phyloP scores from a whole-genome alignment of 1,140 invertebrate species.

The Scaptodrosophila lebanonensis region DNA sequence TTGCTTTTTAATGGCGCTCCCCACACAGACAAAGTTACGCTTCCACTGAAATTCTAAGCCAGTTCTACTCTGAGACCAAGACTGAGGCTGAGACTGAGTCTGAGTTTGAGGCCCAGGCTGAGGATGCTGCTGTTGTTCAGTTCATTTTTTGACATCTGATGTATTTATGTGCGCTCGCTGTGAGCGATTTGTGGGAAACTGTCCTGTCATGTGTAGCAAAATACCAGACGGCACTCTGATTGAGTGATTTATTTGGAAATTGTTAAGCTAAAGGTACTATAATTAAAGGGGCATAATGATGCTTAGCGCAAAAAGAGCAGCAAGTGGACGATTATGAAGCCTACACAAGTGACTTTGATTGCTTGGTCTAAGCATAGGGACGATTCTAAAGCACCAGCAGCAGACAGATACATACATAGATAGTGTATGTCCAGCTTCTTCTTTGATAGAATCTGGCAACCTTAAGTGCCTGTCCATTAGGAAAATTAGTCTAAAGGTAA shows the following conservation, averaged over 20 bases:
- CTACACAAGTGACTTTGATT: too few relatives aligned
- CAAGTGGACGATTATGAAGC: conserved; percentile 21
- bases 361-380: too few relatives aligned
- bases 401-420: background rate
- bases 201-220: conserved; percentile 53
- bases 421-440: background rate
- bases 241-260: conserved; percentile 75
- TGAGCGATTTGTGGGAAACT: conserved; percentile 73
- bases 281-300: conserved; percentile 73
- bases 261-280: conserved; percentile 62
- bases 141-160: conserved; percentile 72
- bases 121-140: conserved; percentile 36
- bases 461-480: too few relatives aligned
- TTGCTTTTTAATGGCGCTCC: conserved; percentile 71
- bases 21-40: conserved; percentile 39
- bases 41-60: background rate
- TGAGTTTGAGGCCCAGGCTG: background rate
- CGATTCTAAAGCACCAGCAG: too few relatives aligned
- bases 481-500: too few relatives aligned
- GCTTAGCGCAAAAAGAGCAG: conserved; percentile 65
- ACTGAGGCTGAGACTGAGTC: too few relatives aligned
- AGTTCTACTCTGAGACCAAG: background rate
- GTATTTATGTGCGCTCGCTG: conserved; percentile 66
- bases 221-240: conserved; percentile 47
- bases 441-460: background rate